Evolutionary conservation across 2,888 invertebrate genomes (phyloP).

Genomic region (Zaprionus bogoriensis): DNA sequence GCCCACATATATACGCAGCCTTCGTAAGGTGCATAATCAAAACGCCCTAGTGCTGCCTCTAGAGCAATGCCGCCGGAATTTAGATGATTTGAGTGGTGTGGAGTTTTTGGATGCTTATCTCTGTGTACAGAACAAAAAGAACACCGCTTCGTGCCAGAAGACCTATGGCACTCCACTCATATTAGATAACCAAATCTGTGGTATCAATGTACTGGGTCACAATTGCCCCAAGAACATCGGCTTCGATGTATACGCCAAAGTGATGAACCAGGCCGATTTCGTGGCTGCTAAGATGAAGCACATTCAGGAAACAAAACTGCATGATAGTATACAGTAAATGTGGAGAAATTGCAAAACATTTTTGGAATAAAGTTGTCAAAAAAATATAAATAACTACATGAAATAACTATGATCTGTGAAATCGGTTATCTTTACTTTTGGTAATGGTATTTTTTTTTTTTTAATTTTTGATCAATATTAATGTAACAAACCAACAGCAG

Average conservation of each 20-base stretch:
- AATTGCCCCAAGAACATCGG: constrained; percentile 28
- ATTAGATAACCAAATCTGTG: constrained; percentile 36
- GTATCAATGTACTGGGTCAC: constrained; percentile 48
- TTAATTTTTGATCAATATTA: too few species aligned
- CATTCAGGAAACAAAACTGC: constrained; percentile 1
- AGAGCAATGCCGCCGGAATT: constrained; percentile 12
- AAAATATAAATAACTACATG: too few species aligned
- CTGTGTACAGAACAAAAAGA: constrained; percentile 32
- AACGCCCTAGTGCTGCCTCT: neutral
- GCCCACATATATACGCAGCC: constrained; percentile 19
- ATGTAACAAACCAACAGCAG: too few species aligned
- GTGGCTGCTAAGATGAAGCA: fast-evolving
- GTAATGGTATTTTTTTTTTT: too few species aligned
- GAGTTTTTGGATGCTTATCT: constrained; percentile 1
- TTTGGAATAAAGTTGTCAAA: neutral
- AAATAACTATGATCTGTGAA: too few species aligned
- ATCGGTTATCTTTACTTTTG: too few species aligned
- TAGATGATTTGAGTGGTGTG: neutral
- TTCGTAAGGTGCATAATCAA: constrained; percentile 5
- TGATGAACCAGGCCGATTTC: constrained; percentile 8
- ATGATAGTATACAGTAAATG: constrained; percentile 15
- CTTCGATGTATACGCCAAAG: constrained; percentile 23
- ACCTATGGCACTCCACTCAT: constrained; percentile 42
- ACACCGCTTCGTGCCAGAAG: constrained; percentile 4
- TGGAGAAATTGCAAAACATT: neutral